Percentiles rank a stretch among this genome's conserved stretches.
Evolutionary conservation across 2,797 vertebrate genomes (phyloP).

Genomic region (Acrocephalus scirpaceus): DNA sequence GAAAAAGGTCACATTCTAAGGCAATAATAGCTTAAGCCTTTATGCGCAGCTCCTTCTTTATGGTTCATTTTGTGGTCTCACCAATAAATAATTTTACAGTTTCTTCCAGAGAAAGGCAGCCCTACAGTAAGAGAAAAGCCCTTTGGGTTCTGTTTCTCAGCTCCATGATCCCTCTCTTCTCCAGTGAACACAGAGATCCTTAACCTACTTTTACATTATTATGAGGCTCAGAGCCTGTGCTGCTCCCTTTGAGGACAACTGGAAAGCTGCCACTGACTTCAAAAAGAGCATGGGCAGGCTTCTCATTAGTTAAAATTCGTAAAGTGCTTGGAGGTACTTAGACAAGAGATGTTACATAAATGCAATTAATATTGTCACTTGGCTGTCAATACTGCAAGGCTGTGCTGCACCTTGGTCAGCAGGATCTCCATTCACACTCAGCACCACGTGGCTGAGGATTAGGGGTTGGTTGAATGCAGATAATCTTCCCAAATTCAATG

Average conservation of each 20-base stretch:
- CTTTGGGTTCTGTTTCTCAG: constrained; percentile 17
- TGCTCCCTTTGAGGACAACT: constrained; percentile 53
- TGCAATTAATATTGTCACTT: not conserved
- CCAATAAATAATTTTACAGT: constrained; percentile 14
- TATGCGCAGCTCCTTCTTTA: constrained; percentile 2
- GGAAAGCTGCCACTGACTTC: constrained; percentile 62
- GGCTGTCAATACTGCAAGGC: not conserved
- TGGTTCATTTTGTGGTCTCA: not conserved
- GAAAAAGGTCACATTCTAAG: constrained; percentile 27
- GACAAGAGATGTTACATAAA: constrained; percentile 48
- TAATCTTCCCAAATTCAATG: not conserved
- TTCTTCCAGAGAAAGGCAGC: constrained; percentile 16
- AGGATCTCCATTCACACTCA: not conserved
- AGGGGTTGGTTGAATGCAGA: not conserved
- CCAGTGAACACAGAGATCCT: constrained; percentile 43
- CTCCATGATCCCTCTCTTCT: not conserved
- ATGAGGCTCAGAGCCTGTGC: constrained; percentile 27
- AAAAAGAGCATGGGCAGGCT: constrained; percentile 39
- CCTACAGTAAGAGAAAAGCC: constrained; percentile 8
- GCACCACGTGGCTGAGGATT: not conserved
- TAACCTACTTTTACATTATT: constrained; percentile 58
- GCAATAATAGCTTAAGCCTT: not conserved
- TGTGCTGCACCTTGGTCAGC: not conserved
- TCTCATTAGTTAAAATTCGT: not conserved
- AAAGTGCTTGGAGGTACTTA: constrained; percentile 17